Base-by-base conservation (phyloP, 2,797 vertebrate genomes). In the Scleropages formosus region DNA sequence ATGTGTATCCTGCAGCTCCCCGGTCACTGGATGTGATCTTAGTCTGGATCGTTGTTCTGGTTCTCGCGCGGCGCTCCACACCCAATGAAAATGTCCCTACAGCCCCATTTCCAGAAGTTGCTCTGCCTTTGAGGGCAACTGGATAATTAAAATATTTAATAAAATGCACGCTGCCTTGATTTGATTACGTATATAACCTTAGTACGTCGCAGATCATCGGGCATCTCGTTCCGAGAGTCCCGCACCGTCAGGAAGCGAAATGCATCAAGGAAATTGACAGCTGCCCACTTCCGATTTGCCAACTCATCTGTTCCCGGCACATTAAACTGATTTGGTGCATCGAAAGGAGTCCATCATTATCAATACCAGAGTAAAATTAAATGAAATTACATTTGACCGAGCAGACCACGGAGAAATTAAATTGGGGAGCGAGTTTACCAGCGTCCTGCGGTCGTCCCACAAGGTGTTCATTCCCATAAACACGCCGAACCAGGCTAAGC, bases 301-400 rank as follows among this genome's bases (percentile, higher is more conserved):
- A 59, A 75, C 27, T 66, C 53, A 68, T 47, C 56, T 9, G 27
- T 59, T 44, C 27, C 73, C 26, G 62, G 74, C 60, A 22, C 59
- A 46, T 73, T 24, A 73, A 60, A 73, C 72, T 73, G 12, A 62
- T 62, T 73, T 61, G 20, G 31, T 53, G 72, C 58, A 4, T 62
- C 16, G 72, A 63, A 47, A 11, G 31, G n/a, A 73, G 39, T 20
- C 68, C 26, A 18, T 39, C 49, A 26, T 24, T 71, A 49, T 16
- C 24, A 51, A 24, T 27, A 7, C 22, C 15, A 0, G 26, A 15
- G 22, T 56, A 71, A n/a, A n/a, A n/a, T n/a, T n/a, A n/a, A n/a
- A 71, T 13, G 16, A 71, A 58, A 47, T 71, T 56, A 31, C 26
- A 11, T 9, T 26, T 73, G 59, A 73, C 18, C 20, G 22, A 62